Evolutionary conservation across 2,888 invertebrate species (phyloP).

Genomic region (Nowickia ferox): DNA sequence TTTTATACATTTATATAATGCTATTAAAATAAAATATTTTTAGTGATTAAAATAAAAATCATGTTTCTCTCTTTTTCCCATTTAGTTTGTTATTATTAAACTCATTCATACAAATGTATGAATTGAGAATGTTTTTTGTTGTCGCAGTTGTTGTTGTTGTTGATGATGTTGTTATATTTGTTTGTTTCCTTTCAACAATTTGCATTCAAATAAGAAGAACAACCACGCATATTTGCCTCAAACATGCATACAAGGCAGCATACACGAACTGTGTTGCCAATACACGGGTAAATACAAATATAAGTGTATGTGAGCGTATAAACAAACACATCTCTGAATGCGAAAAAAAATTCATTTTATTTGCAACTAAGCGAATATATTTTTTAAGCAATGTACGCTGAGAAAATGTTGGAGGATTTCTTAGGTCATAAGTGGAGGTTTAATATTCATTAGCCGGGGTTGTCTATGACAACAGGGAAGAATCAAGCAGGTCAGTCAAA

Average conservation of each 20-base stretch:
- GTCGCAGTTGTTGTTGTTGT: neutral
- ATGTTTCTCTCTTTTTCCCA: slow-evolving; percentile 38
- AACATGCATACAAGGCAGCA: slow-evolving; percentile 25
- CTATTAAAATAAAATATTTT: slow-evolving; percentile 68
- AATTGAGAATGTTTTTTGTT: slow-evolving; percentile 25
- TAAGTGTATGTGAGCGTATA: neutral
- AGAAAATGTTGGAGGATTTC: neutral
- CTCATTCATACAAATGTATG: slow-evolving; percentile 46
- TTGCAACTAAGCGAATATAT: slow-evolving; percentile 29
- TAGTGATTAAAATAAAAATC: slow-evolving; percentile 65
- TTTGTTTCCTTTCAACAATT: slow-evolving; percentile 61
- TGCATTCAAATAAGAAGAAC: slow-evolving; percentile 63
- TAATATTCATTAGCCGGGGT: too few relatives aligned
- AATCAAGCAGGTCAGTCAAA: too few relatives aligned
- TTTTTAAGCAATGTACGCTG: slow-evolving; percentile 17
- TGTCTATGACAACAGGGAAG: too few relatives aligned
- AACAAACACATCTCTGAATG: neutral
- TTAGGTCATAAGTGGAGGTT: too few relatives aligned
- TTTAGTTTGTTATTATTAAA: slow-evolving; percentile 9
- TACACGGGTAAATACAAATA: neutral
- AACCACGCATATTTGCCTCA: slow-evolving; percentile 47
- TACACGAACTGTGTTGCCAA: slow-evolving; percentile 2
- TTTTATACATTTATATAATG: slow-evolving; percentile 51
- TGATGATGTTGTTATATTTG: neutral
- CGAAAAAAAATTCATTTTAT: neutral